Conservation (phyloP, 2,113 vertebrate species). For the Varanus salvator region DNA sequence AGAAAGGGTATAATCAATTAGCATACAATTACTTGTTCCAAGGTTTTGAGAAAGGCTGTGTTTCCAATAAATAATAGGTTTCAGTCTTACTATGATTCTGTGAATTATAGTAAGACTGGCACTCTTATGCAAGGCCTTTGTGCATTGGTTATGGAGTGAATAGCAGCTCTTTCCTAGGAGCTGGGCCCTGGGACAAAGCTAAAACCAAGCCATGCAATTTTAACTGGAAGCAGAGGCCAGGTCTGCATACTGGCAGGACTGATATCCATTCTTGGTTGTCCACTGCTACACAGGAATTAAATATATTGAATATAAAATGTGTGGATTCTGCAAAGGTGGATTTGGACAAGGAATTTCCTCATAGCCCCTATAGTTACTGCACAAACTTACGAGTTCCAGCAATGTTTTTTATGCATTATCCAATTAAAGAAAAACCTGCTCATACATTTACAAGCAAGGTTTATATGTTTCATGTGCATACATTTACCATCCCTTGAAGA, state of each 20-base stretch:
- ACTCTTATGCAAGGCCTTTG: not conserved
- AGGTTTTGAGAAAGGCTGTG: too few relatives aligned
- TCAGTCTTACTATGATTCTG: not conserved
- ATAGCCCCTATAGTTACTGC: not conserved
- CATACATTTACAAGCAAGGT: conserved; percentile 24
- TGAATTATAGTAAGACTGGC: not conserved
- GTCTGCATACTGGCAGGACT: not conserved
- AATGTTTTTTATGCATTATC: conserved; percentile 1
- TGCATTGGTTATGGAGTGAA: not conserved
- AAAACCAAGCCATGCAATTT: not conserved
- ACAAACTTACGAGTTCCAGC: not conserved
- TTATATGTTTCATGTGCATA: not conserved
- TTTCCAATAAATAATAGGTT: not conserved
- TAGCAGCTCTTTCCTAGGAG: not conserved
- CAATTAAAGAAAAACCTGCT: conserved; percentile 3
- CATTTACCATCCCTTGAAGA: not conserved
- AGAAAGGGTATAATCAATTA: not conserved
- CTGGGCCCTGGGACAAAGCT: not conserved
- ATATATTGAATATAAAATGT: not conserved
- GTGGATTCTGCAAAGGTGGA: not conserved
- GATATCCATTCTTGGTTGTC: not conserved
- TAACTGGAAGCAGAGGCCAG: not conserved
- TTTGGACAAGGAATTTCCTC: not conserved
- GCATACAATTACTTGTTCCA: not conserved
- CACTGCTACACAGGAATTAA: not conserved